Evolutionary conservation across 2,888 invertebrate genomes (phyloP).

Genomic region (Hymenopus coronatus): DNA sequence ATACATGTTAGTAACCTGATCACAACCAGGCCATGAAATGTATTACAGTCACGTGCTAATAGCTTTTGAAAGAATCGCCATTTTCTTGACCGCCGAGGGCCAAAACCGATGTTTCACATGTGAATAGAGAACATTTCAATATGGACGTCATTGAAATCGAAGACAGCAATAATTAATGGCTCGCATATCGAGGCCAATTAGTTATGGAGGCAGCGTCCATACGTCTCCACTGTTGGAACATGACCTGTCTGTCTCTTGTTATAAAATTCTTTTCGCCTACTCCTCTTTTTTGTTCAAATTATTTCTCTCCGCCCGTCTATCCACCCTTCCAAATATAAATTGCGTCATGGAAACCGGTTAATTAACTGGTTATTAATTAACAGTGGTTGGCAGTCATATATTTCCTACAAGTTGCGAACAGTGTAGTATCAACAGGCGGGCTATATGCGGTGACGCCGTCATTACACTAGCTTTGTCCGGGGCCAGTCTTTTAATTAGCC

Average conservation of each 20-base stretch:
- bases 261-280: slow-evolving; percentile 2
- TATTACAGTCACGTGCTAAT: too few species aligned
- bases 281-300: neutral
- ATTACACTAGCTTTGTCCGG: slow-evolving; percentile 17
- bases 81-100: neutral
- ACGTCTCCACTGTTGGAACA: neutral
- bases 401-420: slow-evolving; percentile 22
- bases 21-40: too few species aligned
- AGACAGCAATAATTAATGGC: neutral
- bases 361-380: slow-evolving; percentile 30
- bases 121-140: neutral
- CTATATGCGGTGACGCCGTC: neutral
- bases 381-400: slow-evolving; percentile 24
- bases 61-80: neutral
- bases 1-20: too few species aligned
- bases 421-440: slow-evolving; percentile 20
- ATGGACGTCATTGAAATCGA: neutral
- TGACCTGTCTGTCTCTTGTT: slow-evolving; percentile 4
- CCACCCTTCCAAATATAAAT: slow-evolving; percentile 10
- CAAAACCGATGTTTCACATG: neutral
- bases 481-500: slow-evolving; percentile 28
- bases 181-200: neutral
- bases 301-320: neutral
- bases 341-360: slow-evolving; percentile 25
- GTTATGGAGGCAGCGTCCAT: neutral